phyloP scores from a whole-genome alignment of 2,888 invertebrate genomes.

The Pachycephus smyrnensis region DNA sequence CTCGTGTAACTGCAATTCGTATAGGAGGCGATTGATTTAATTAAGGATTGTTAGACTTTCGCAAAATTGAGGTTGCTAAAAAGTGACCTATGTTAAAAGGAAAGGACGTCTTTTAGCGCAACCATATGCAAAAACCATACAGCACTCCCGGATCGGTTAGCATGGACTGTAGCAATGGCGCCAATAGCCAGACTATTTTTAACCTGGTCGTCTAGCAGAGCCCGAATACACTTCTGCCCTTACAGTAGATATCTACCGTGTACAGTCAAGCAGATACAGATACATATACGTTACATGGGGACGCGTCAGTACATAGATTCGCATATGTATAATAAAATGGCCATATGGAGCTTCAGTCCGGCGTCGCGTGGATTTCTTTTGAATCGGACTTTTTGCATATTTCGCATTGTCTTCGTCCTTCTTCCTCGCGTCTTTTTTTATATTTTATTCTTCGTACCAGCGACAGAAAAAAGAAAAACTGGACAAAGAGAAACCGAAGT shows the following conservation, averaged over 20 bases:
- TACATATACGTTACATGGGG: not conserved
- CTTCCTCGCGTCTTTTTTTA: not conserved
- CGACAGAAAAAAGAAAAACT: not conserved
- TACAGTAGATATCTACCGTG: not conserved
- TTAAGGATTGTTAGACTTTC: not conserved
- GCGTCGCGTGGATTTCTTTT: not conserved
- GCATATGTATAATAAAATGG: not conserved
- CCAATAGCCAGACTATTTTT: not conserved
- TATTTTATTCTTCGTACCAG: not conserved
- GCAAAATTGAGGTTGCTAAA: not conserved
- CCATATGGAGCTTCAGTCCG: not conserved
- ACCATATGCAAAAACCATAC: not conserved
- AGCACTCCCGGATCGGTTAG: not conserved
- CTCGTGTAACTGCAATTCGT: not conserved
- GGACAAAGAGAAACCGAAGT: too few relatives aligned
- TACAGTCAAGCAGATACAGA: not conserved
- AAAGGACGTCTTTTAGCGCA: not conserved
- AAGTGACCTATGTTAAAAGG: not conserved
- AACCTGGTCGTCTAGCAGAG: not conserved
- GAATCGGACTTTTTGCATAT: not conserved
- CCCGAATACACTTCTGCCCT: not conserved
- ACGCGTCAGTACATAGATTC: not conserved
- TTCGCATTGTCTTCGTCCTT: not conserved
- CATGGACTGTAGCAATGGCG: not conserved
- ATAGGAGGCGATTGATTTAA: not conserved